Percentiles rank a stretch among this genome's conserved stretches.
phyloP scores from a whole-genome alignment of 2,888 invertebrate genomes.

The Agonopterix alstromeriana region DNA sequence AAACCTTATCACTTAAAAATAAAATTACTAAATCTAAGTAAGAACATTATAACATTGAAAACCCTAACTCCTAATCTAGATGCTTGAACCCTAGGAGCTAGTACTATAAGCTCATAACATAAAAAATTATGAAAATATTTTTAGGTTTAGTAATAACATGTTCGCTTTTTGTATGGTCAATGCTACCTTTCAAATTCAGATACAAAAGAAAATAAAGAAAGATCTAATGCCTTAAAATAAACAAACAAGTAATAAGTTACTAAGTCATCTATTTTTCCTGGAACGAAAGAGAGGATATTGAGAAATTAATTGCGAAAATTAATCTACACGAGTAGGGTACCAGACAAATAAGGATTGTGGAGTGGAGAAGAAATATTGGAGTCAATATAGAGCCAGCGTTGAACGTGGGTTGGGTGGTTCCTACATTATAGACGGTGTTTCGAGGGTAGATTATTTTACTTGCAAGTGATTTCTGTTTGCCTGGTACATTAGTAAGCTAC shows the following conservation, averaged over 20 bases:
- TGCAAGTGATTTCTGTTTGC: conserved; percentile 2
- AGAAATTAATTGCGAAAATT: conserved; percentile 9
- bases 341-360: conserved; percentile 5
- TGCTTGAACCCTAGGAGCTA: no score
- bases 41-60: no score
- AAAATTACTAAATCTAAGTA: no score
- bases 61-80: no score
- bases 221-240: background rate
- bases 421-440: conserved; percentile 5
- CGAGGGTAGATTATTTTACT: background rate
- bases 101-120: no score
- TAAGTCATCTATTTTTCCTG: background rate
- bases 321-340: conserved; percentile 2
- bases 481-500: no score
- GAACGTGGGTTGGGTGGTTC: conserved; percentile 1
- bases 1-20: no score
- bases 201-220: background rate
- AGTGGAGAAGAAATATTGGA: conserved; percentile 7
- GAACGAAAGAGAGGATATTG: background rate
- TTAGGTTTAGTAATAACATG: no score
- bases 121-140: no score
- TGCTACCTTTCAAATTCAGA: no score
- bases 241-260: no score
- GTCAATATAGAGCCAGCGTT: conserved; percentile 4
- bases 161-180: no score